These are phyloP conservation scores for Catocala fraxini DNA, from an alignment of 2,888 invertebrate species.

Conservation along the genomic window DNA sequence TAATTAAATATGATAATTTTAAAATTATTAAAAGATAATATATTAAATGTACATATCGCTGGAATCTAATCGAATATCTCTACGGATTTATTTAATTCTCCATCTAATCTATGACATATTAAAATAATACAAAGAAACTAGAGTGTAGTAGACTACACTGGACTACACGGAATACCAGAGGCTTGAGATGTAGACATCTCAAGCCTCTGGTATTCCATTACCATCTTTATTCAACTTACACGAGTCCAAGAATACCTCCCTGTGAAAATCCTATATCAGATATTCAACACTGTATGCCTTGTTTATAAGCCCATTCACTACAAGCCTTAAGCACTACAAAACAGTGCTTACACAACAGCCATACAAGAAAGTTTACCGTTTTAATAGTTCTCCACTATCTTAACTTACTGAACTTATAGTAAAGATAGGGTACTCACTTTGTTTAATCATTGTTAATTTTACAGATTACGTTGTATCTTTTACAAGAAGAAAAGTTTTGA, in stretches of 20 bases:
- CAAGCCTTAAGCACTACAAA: conserved; percentile 11
- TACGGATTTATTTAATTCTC: too few relatives aligned
- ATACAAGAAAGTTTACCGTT: conserved; percentile 34
- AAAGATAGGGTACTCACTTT: conserved; percentile 24
- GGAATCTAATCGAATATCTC: too few relatives aligned
- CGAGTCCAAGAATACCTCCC: background rate
- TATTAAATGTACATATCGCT: too few relatives aligned
- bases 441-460: conserved; percentile 46
- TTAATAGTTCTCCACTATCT: conserved; percentile 31
- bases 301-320: conserved; percentile 9
- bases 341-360: conserved; percentile 20
- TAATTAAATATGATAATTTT: too few relatives aligned
- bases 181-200: too few relatives aligned
- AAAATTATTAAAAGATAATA: too few relatives aligned
- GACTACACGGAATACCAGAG: too few relatives aligned
- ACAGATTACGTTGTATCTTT: conserved; percentile 15
- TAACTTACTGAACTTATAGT: conserved; percentile 27
- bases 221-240: background rate
- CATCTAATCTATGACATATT: too few relatives aligned
- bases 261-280: conserved; percentile 1
- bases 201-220: background rate
- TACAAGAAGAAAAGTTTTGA: conserved; percentile 17
- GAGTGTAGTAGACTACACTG: too few relatives aligned
- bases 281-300: conserved; percentile 4
- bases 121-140: too few relatives aligned